Percentiles rank a stretch among this genome's conserved stretches.
phyloP scores from a whole-genome alignment of 2,888 invertebrate species.

The Ochropleura plecta region DNA sequence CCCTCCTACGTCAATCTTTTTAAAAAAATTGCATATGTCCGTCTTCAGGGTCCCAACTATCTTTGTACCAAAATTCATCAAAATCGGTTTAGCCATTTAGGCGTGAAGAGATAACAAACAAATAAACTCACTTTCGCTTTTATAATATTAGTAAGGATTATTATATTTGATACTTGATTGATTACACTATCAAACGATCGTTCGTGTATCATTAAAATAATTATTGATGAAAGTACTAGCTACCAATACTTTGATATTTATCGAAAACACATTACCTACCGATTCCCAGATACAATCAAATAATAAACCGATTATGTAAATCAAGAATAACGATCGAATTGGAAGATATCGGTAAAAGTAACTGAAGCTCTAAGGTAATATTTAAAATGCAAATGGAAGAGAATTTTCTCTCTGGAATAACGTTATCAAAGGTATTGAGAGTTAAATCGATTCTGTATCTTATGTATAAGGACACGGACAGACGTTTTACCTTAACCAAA shows the following conservation, averaged over 20 bases:
- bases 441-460: constrained; percentile 1
- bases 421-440: constrained; percentile 9
- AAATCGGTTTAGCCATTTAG: too few species aligned
- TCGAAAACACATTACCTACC: constrained; percentile 14
- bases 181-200: not conserved
- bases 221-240: not conserved
- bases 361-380: constrained; percentile 9
- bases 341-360: not conserved
- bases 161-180: not conserved
- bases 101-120: too few species aligned
- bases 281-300: constrained; percentile 5
- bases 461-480: not conserved
- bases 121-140: too few species aligned
- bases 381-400: constrained; percentile 23
- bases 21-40: too few species aligned
- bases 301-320: constrained; percentile 35
- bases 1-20: too few species aligned
- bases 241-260: not conserved
- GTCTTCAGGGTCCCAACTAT: too few species aligned
- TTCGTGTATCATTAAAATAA: not conserved
- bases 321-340: constrained; percentile 5
- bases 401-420: constrained; percentile 3
- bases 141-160: too few species aligned
- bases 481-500: not conserved
- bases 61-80: too few species aligned